A percentile compares a stretch with the other conserved stretches of the same genome.
These are phyloP conservation scores for Pempheris klunzingeri DNA, from an alignment of 2,797 vertebrate species.

Conservation along the genomic window DNA sequence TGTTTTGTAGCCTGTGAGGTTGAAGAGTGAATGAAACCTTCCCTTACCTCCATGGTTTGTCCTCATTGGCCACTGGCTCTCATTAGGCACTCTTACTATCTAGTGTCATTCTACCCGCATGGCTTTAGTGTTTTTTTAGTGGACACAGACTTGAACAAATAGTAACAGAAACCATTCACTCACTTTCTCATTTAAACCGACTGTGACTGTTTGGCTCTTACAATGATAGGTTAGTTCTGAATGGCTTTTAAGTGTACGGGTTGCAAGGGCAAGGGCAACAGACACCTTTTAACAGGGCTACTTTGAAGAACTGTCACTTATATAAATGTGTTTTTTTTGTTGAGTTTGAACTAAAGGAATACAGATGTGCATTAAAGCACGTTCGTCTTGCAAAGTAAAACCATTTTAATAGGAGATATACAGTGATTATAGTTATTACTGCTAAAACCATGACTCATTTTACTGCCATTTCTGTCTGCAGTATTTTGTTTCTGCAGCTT, in stretches of 20 bases:
- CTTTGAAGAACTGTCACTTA: slow-evolving; percentile 26
- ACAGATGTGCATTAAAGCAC: slow-evolving; percentile 36
- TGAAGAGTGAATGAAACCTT: slow-evolving; percentile 35
- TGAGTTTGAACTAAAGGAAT: slow-evolving; percentile 22
- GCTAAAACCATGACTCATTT: slow-evolving; percentile 48
- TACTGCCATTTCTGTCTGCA: slow-evolving; percentile 42
- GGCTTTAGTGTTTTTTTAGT: slow-evolving; percentile 68
- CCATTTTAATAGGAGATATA: slow-evolving; percentile 29
- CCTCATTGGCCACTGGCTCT: slow-evolving; percentile 54
- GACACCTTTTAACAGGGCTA: slow-evolving; percentile 29
- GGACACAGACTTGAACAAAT: slow-evolving; percentile 52
- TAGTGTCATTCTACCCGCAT: slow-evolving; percentile 68
- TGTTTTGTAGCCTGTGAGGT: slow-evolving; percentile 46
- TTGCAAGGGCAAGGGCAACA: slow-evolving; percentile 29
- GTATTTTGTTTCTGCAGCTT: slow-evolving; percentile 50
- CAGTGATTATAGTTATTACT: slow-evolving; percentile 53
- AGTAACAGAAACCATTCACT: slow-evolving; percentile 37
- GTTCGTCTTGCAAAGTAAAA: slow-evolving; percentile 36
- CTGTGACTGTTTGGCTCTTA: slow-evolving; percentile 43
- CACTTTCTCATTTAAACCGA: slow-evolving; percentile 44
- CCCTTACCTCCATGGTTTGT: slow-evolving; percentile 26
- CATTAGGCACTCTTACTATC: slow-evolving; percentile 73
- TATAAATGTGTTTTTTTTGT: slow-evolving; percentile 19
- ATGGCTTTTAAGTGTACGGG: slow-evolving; percentile 67
- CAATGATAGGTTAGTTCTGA: slow-evolving; percentile 44